These are phyloP conservation scores for Scaptomyza flava DNA, from an alignment of 2,888 invertebrate genomes.

Conservation along the genomic window DNA sequence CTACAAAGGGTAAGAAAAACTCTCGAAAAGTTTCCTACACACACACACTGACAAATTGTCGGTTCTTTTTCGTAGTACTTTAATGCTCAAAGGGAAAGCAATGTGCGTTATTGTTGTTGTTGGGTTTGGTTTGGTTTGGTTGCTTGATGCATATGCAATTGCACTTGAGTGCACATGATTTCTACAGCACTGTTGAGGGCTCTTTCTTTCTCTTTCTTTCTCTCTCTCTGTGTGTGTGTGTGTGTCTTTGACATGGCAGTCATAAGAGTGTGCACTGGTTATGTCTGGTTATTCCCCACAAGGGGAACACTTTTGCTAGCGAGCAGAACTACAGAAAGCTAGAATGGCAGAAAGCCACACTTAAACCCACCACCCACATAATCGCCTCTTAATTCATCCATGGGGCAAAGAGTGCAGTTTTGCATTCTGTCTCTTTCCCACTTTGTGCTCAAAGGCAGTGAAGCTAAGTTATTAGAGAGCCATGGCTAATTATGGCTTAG, in stretches of 20 bases:
- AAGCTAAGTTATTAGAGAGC: background rate
- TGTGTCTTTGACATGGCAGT: constrained; percentile 37
- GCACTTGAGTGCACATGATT: constrained; percentile 54
- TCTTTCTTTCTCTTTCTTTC: background rate
- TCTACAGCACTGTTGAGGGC: background rate
- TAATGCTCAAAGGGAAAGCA: background rate
- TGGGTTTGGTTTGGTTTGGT: constrained; percentile 2
- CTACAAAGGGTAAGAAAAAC: constrained; percentile 14
- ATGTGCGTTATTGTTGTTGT: background rate
- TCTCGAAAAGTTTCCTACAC: constrained; percentile 7
- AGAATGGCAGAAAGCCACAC: background rate
- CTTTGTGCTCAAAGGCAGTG: background rate
- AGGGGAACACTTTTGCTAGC: constrained; percentile 7
- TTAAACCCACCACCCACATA: constrained; percentile 1
- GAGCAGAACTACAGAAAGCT: background rate
- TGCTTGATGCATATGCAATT: constrained; percentile 37
- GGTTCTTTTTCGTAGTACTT: background rate
- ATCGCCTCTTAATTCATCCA: constrained; percentile 11
- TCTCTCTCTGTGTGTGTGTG: background rate
- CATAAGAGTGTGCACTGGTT: constrained; percentile 1
- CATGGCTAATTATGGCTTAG: constrained; percentile 51
- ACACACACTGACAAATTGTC: constrained; percentile 14
- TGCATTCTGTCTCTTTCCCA: background rate
- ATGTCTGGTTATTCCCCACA: background rate
- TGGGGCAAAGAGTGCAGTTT: background rate